Evolutionary conservation across 2,888 invertebrate genomes (phyloP).

Genomic region (Drosophila limbata): DNA sequence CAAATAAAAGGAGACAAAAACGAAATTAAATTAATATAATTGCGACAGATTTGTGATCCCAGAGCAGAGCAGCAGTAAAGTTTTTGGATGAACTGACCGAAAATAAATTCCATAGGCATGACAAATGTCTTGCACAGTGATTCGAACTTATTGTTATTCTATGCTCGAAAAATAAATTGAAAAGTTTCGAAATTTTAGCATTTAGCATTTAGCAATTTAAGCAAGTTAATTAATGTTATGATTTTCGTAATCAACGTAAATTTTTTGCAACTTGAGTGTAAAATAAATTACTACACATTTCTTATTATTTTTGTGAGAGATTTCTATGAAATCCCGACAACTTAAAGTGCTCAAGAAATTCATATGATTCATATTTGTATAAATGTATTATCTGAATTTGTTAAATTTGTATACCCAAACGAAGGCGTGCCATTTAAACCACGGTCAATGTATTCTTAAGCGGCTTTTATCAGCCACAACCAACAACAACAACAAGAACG

Average conservation of each 20-base stretch:
- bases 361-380: background rate
- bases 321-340: background rate
- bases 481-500: constrained; percentile 8
- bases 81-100: constrained; percentile 23
- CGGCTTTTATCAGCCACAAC: constrained; percentile 39
- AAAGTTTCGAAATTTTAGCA: too few species aligned
- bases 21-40: constrained; percentile 77
- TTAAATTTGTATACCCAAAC: constrained; percentile 2
- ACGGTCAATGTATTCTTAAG: constrained; percentile 36
- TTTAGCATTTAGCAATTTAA: too few species aligned
- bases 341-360: background rate
- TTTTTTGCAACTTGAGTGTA: too few species aligned
- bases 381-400: background rate
- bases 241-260: too few species aligned
- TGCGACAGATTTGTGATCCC: constrained; percentile 63
- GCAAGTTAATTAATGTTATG: too few species aligned
- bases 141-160: background rate
- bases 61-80: constrained; percentile 14
- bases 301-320: background rate
- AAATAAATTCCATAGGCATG: constrained; percentile 23
- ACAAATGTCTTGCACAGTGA: constrained; percentile 44
- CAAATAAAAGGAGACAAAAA: constrained; percentile 46
- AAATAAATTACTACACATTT: too few species aligned
- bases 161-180: too few species aligned
- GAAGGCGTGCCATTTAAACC: background rate